Conservation (phyloP, 2,113 vertebrate genomes). For the Pollachius pollachius region DNA sequence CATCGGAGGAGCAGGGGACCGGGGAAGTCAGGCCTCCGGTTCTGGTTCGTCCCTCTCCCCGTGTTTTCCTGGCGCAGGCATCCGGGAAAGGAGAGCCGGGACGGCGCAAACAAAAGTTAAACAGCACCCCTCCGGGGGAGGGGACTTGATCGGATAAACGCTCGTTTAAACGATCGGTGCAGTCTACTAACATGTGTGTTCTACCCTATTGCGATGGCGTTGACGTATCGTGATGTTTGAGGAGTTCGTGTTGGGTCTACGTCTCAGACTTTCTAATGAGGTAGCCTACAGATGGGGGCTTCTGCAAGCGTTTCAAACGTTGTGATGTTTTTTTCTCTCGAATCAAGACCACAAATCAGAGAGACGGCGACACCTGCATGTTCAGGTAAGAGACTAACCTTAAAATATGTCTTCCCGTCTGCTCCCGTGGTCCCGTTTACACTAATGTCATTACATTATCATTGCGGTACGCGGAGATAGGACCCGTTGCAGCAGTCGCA, state of each 20-base stretch:
- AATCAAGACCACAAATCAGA: too few relatives aligned
- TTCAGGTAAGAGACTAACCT: slow-evolving; percentile 31
- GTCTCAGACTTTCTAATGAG: too few relatives aligned
- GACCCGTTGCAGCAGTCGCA: slow-evolving; percentile 19
- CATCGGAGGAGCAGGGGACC: not conserved
- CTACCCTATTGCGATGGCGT: too few relatives aligned
- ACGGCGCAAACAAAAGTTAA: slow-evolving; percentile 56
- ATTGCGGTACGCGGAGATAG: not conserved
- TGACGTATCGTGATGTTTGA: too few relatives aligned
- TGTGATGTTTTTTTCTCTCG: too few relatives aligned
- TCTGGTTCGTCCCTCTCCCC: slow-evolving; percentile 47
- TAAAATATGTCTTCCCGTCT: not conserved
- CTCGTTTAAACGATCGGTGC: not conserved
- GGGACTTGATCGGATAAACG: slow-evolving; percentile 8
- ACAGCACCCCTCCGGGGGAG: slow-evolving; percentile 13
- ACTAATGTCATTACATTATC: not conserved
- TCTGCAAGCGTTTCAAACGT: too few relatives aligned
- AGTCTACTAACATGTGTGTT: not conserved
- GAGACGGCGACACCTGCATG: slow-evolving; percentile 40
- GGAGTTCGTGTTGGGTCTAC: too few relatives aligned
- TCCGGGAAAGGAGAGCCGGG: slow-evolving; percentile 50
- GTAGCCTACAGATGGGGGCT: too few relatives aligned
- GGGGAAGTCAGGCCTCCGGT: slow-evolving; percentile 37
- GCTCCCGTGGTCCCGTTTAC: too few relatives aligned
- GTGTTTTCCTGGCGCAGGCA: slow-evolving; percentile 62